These are phyloP conservation scores for Anastatus disparis DNA, from an alignment of 1,140 invertebrate genomes.

Conservation along the genomic window DNA sequence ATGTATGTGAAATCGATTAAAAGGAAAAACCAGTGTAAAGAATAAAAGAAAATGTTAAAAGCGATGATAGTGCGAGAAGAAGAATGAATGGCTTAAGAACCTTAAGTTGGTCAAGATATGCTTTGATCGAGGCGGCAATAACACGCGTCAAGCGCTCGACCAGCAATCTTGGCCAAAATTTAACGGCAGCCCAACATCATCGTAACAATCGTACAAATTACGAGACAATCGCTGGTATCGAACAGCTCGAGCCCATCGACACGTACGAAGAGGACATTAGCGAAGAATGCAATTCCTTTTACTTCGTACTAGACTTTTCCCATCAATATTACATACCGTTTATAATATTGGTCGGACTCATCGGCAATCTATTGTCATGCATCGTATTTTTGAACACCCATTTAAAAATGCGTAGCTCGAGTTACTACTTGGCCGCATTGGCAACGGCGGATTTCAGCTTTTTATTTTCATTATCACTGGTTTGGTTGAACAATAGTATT, in stretches of 20 bases:
- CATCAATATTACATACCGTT: slow-evolving; percentile 68
- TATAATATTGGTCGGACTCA: slow-evolving; percentile 68
- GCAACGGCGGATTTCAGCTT: slow-evolving; percentile 69
- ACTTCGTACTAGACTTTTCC: slow-evolving; percentile 65
- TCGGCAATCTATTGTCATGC: slow-evolving; percentile 70
- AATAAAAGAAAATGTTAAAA: no score
- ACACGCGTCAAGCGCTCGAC: background rate
- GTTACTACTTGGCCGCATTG: slow-evolving; percentile 71
- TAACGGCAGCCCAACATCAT: background rate
- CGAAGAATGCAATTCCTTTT: slow-evolving; percentile 52
- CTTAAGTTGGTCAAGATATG: slow-evolving; percentile 13
- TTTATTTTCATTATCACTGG: slow-evolving; percentile 65
- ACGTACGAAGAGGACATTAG: slow-evolving; percentile 46
- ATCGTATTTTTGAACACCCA: slow-evolving; percentile 70
- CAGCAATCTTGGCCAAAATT: background rate
- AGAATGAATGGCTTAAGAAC: no score
- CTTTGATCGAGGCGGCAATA: background rate
- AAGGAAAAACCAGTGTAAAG: no score
- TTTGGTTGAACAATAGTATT: slow-evolving; percentile 67
- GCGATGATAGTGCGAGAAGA: no score
- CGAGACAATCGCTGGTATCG: no score
- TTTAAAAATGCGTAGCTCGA: slow-evolving; percentile 69
- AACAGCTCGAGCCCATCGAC: slow-evolving; percentile 3
- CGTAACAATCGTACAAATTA: no score
- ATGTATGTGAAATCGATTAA: no score